Evolutionary conservation across 2,797 vertebrate species (phyloP), one percentile per base, ranked within the genome.

Genomic region (Brachyalestes nurse): DNA sequence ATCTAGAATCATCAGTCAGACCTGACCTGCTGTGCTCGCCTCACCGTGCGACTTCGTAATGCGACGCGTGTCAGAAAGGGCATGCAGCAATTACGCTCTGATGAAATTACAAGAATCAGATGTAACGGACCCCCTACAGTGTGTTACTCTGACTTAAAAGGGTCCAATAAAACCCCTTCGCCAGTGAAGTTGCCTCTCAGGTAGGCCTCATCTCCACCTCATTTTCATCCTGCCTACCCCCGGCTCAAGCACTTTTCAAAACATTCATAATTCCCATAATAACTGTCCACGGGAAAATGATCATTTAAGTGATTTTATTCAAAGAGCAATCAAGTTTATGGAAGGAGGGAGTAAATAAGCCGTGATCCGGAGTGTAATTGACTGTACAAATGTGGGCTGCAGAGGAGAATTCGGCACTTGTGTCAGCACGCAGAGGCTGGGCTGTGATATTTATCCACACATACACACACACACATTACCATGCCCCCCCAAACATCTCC

Each of bases 241-340:
- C 21, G 8, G 66, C 21, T 16, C 45, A 3, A 53, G 69, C 16
- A 71, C 69, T 71, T 53, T 28, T 72, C 70, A 51, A 71, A 71
- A 71, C 69, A 53, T 71, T 28, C 51, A 72, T 72, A 55, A 72
- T 72, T 57, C 70, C 70, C 49, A 21, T 72, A 19, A 55, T 55
- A 72, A 78, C 66, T 71, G 77, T 93, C 93, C 93, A 93, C 91
- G 19, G 93, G 92, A 94, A 94, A 94, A 93, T 94, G 91, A 94
- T 94, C 93, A 93, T 94, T 94, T 94, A 94, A 94, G 94, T 91
- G 91, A 92, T 94, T 94, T 79, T 77, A 94, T 95, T 95, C 94
- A 94, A 95, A 94, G 94, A 93, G 94, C 93, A 92, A 92, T 93
- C 92, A 94, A 93, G 93, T 95, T 95, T 94, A 94, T 94, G 93